phyloP scores from a whole-genome alignment of 2,888 invertebrate species.

The Cremastinae sp. region DNA sequence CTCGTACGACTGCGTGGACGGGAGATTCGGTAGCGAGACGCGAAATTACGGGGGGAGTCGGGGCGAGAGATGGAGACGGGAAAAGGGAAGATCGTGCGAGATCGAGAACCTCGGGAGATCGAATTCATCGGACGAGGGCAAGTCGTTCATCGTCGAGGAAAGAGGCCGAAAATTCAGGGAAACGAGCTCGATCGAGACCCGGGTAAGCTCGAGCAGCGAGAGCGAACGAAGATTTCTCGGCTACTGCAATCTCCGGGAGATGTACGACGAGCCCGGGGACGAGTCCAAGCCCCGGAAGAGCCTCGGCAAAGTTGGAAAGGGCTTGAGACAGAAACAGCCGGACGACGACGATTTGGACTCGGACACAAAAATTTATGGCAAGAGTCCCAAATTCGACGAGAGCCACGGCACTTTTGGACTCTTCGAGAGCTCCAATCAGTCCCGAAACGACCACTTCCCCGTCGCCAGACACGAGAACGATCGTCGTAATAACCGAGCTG shows the following conservation, averaged over 20 bases:
- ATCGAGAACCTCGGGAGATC: conserved; percentile 66
- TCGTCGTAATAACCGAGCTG: conserved; percentile 64
- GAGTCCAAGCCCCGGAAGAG: conserved; percentile 52
- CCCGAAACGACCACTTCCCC: conserved; percentile 58
- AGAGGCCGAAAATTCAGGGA: conserved; percentile 63
- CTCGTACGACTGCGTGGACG: conserved; percentile 75
- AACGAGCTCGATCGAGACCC: conserved; percentile 62
- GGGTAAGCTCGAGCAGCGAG: conserved; percentile 74
- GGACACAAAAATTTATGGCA: conserved; percentile 76
- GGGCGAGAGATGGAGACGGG: conserved; percentile 62
- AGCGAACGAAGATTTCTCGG: conserved; percentile 72
- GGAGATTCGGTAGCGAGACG: conserved; percentile 65
- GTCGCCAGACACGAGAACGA: conserved; percentile 62
- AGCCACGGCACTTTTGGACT: conserved; percentile 67
- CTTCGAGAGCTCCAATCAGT: conserved; percentile 57
- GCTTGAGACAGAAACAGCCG: conserved; percentile 75
- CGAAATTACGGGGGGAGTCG: conserved; percentile 61
- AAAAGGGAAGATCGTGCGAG: conserved; percentile 55
- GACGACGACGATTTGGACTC: conserved; percentile 76
- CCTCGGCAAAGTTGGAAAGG: conserved; percentile 69
- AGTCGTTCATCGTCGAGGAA: conserved; percentile 68
- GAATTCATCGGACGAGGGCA: conserved; percentile 73
- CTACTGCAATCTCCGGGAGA: conserved; percentile 70
- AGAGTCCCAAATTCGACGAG: conserved; percentile 79
- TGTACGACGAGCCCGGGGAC: conserved; percentile 70